These are phyloP conservation scores for Heterodera filipjevi DNA, from an alignment of 2,888 invertebrate species.

Conservation along the genomic window DNA sequence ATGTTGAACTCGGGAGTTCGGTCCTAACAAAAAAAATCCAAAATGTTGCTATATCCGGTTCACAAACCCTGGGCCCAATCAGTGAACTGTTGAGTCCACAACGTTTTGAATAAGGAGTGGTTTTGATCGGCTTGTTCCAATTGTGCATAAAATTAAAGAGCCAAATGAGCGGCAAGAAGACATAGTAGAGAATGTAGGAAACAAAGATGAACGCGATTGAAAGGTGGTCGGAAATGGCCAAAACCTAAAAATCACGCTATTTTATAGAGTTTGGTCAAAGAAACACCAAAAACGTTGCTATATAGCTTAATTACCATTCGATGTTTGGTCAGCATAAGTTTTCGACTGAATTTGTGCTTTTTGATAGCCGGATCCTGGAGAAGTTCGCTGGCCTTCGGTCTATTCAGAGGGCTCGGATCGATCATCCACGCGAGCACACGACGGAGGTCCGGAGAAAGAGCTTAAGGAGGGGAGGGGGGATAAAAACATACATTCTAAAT, in stretches of 20 bases:
- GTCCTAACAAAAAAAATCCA: constrained; percentile 19
- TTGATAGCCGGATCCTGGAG: constrained; percentile 28
- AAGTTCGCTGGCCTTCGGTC: constrained; percentile 32
- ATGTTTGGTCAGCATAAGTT: constrained; percentile 22
- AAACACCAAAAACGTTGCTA: background rate
- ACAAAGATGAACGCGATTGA: background rate
- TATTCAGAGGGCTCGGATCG: constrained; percentile 26
- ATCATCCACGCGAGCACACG: constrained; percentile 34
- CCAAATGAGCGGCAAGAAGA: constrained; percentile 26
- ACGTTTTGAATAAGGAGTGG: constrained; percentile 21
- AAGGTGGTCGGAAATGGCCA: background rate
- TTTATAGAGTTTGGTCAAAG: too few species aligned
- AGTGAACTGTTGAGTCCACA: constrained; percentile 11
- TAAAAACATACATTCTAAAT: constrained; percentile 19
- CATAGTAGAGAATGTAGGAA: constrained; percentile 9
- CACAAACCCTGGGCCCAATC: background rate
- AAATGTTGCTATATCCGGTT: constrained; percentile 11
- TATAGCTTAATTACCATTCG: constrained; percentile 23
- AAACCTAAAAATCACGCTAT: background rate
- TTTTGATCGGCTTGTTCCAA: constrained; percentile 22
- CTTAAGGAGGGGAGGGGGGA: constrained; percentile 13
- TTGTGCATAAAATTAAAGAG: constrained; percentile 16
- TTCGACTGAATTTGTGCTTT: constrained; percentile 16
- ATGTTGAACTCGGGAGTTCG: constrained; percentile 27
- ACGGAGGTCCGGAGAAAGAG: constrained; percentile 28